phyloP scores from a whole-genome alignment of 1,140 invertebrate genomes.

The Leptinotarsa texana region DNA sequence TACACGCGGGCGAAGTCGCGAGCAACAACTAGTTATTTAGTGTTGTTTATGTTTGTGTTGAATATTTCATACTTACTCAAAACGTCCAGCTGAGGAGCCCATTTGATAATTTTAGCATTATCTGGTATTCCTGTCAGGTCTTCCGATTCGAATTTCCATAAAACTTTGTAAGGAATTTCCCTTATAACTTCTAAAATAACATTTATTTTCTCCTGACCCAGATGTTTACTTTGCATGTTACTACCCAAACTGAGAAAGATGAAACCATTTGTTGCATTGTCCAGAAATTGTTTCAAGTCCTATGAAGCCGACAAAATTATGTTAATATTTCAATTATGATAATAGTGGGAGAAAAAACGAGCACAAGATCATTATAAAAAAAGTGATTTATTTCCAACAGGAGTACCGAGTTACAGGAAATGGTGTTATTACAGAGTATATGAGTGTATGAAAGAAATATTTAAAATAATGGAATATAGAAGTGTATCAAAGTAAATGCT shows the following conservation, averaged over 20 bases:
- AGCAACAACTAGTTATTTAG: not conserved
- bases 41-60: not conserved
- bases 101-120: constrained; percentile 58
- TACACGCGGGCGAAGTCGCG: not conserved
- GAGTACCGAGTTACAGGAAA: too few species aligned
- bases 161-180: constrained; percentile 56
- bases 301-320: constrained; percentile 38
- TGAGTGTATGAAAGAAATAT: too few species aligned
- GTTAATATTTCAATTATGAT: too few species aligned
- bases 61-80: constrained; percentile 54
- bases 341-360: too few species aligned
- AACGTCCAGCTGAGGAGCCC: constrained; percentile 67
- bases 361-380: too few species aligned
- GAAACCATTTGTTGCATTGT: constrained; percentile 62
- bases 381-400: too few species aligned
- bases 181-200: constrained; percentile 56
- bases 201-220: constrained; percentile 52
- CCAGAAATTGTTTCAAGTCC: constrained; percentile 62
- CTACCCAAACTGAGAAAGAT: constrained; percentile 65
- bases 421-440: too few species aligned
- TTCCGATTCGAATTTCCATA: constrained; percentile 64
- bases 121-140: constrained; percentile 55
- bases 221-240: constrained; percentile 55
- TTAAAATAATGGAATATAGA: too few species aligned
- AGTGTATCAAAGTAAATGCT: too few species aligned